These are phyloP conservation scores for Ephydatia muelleri DNA, from an alignment of 37 sponge, comb jelly and placozoan genomes.

Conservation along the genomic window DNA sequence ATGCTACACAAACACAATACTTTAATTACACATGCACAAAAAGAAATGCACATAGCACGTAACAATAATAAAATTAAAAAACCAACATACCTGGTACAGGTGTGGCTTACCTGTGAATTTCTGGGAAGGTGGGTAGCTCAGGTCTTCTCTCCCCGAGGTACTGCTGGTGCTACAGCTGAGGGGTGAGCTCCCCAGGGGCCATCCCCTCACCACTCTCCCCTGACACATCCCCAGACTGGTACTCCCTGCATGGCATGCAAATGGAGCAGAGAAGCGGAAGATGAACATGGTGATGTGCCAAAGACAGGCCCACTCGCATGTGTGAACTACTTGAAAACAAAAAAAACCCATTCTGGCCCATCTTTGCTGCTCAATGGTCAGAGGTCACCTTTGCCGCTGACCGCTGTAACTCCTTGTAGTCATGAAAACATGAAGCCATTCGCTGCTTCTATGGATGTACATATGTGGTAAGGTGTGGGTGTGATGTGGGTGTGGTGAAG, in stretches of 20 bases:
- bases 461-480: too few species aligned
- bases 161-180: constrained; percentile 77
- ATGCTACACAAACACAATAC: neutral
- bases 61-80: neutral
- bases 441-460: too few species aligned
- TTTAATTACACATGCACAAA: neutral
- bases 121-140: constrained; percentile 62
- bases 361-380: too few species aligned
- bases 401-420: too few species aligned
- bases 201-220: constrained; percentile 43
- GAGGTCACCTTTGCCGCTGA: too few species aligned
- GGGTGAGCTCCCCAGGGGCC: constrained; percentile 53
- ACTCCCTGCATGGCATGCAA: constrained; percentile 32
- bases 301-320: neutral
- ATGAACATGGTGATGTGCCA: neutral
- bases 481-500: too few species aligned
- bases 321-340: too few species aligned
- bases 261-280: too few species aligned
- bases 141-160: constrained; percentile 67
- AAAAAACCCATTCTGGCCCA: too few species aligned
- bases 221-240: constrained; percentile 6
- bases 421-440: too few species aligned
- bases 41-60: too few species aligned
- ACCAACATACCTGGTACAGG: constrained; percentile 46
- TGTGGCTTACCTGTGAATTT: constrained; percentile 43